Conservation (phyloP, 2,113 vertebrate genomes). For the Edolisoma coerulescens region DNA sequence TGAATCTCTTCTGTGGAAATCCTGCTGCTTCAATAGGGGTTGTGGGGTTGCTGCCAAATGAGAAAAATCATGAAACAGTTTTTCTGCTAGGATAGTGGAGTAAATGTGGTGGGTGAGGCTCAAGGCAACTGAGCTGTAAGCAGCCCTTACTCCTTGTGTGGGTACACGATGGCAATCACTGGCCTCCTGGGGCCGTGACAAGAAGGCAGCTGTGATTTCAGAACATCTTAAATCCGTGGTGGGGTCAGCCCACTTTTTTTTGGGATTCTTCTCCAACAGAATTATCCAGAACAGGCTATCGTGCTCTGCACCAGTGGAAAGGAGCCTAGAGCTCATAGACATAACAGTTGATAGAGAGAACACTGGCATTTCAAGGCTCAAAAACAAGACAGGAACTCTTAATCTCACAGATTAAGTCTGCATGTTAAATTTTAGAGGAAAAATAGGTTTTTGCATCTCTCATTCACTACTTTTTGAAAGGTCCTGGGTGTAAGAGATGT, state of each 20-base stretch:
- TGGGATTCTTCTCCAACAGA: neutral
- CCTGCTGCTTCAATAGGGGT: neutral
- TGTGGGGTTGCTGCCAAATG: neutral
- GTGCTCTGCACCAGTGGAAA: rapidly evolving
- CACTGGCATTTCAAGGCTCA: neutral
- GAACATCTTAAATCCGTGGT: neutral
- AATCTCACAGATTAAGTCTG: neutral
- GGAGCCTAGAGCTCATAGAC: neutral
- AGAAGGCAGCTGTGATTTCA: neutral
- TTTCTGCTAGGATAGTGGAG: neutral
- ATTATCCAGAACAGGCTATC: neutral
- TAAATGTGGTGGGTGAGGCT: neutral
- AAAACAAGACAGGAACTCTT: neutral
- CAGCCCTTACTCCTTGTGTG: neutral
- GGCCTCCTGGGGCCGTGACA: rapidly evolving
- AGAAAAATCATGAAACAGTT: neutral
- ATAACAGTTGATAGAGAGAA: neutral
- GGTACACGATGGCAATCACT: rapidly evolving
- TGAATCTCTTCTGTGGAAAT: neutral
- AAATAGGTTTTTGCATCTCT: neutral
- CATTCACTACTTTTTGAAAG: neutral
- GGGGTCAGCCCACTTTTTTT: neutral
- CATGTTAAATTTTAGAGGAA: neutral
- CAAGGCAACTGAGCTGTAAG: neutral
- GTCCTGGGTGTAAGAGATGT: neutral